Evolutionary conservation across 1,140 invertebrate genomes (phyloP).

Genomic region (Harpegnathos saltator): DNA sequence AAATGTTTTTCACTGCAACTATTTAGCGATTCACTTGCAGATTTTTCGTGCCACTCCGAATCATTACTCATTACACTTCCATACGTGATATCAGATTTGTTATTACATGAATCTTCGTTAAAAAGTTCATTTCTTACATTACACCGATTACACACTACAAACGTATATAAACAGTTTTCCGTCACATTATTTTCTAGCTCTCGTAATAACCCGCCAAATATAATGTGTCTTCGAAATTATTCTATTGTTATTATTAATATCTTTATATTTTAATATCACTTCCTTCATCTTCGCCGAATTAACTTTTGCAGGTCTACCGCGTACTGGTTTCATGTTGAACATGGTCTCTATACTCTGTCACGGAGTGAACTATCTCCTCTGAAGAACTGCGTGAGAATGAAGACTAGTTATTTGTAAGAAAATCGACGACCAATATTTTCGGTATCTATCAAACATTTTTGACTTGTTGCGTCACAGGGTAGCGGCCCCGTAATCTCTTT

Average conservation of each 20-base stretch:
- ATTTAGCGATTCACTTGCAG: neutral
- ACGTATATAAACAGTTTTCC: neutral
- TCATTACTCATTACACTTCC: too few relatives aligned
- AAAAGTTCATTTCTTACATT: neutral
- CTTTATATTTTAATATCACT: slow-evolving; percentile 7
- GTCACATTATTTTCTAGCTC: slow-evolving; percentile 5
- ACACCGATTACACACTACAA: neutral
- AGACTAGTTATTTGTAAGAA: too few relatives aligned
- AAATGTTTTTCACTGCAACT: neutral
- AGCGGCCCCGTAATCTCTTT: too few relatives aligned
- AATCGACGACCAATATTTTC: too few relatives aligned
- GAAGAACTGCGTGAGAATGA: too few relatives aligned
- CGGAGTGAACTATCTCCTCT: too few relatives aligned
- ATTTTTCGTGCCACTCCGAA: too few relatives aligned
- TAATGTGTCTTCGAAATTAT: neutral
- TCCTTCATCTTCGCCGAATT: neutral
- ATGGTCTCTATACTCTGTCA: too few relatives aligned
- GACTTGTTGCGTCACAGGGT: too few relatives aligned
- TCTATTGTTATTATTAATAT: neutral
- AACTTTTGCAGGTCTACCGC: neutral
- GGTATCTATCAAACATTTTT: too few relatives aligned
- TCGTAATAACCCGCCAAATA: neutral
- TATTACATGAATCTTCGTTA: too few relatives aligned
- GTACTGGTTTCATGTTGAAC: neutral
- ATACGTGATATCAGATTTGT: too few relatives aligned